These are phyloP conservation scores for Chaetodon trifascialis DNA, from an alignment of 2,113 vertebrate genomes.

Conservation along the genomic window DNA sequence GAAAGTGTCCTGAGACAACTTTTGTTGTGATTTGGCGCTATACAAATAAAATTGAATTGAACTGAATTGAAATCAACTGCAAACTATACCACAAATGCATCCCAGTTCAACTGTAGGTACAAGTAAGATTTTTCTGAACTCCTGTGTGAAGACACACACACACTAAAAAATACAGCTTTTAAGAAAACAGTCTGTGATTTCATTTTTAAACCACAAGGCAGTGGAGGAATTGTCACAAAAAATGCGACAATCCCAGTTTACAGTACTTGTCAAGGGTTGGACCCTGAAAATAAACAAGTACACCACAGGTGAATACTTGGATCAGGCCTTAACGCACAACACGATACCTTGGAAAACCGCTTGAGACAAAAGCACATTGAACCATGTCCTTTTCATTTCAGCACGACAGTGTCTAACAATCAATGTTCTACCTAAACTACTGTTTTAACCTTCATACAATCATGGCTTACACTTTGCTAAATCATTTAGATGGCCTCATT, in stretches of 20 bases:
- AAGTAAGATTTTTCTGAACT: neutral
- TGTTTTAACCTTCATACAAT: slow-evolving; percentile 58
- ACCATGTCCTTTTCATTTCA: slow-evolving; percentile 38
- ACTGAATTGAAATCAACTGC: too few relatives aligned
- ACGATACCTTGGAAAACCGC: slow-evolving; percentile 21
- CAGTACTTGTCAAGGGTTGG: neutral
- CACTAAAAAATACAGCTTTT: neutral
- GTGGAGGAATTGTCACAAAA: neutral
- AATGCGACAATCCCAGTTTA: neutral
- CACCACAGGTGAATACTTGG: slow-evolving; percentile 4
- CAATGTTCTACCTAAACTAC: slow-evolving; percentile 53
- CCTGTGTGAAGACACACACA: neutral
- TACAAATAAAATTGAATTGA: too few relatives aligned
- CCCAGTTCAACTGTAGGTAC: neutral
- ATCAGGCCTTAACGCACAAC: slow-evolving; percentile 32
- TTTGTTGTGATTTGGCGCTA: too few relatives aligned
- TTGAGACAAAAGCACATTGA: slow-evolving; percentile 42
- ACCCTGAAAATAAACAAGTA: slow-evolving; percentile 15
- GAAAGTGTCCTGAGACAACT: too few relatives aligned
- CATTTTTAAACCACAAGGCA: neutral
- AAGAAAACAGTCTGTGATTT: neutral
- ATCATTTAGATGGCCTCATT: slow-evolving; percentile 64
- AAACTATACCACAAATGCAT: neutral
- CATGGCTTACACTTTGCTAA: slow-evolving; percentile 47
- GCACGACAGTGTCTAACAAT: slow-evolving; percentile 39